Evolutionary conservation across 2,113 vertebrate genomes (phyloP).

Genomic region (Albula glossodonta): DNA sequence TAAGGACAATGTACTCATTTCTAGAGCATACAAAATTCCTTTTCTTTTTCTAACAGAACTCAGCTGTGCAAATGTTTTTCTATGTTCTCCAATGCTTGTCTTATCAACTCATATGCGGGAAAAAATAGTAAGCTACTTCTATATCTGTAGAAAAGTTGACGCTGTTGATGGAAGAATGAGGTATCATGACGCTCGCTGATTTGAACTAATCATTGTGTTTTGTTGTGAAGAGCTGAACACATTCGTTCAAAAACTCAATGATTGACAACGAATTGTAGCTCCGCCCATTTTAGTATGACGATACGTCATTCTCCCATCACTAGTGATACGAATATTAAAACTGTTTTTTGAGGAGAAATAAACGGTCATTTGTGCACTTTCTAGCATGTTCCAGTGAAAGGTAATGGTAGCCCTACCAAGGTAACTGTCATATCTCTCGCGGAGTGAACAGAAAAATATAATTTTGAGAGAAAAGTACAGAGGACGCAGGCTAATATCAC

Average conservation of each 20-base stretch:
- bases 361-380: constrained; percentile 20
- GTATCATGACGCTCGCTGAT: no score
- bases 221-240: no score
- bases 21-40: not conserved
- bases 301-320: no score
- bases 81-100: not conserved
- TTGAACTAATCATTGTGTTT: no score
- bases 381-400: not conserved
- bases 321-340: not conserved
- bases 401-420: constrained; percentile 10
- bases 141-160: constrained; percentile 18
- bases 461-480: not conserved
- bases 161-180: no score
- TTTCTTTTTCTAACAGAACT: constrained; percentile 9
- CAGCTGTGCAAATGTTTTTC: not conserved
- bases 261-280: no score
- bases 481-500: not conserved
- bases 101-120: not conserved
- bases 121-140: not conserved
- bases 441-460: not conserved
- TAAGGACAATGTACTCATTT: not conserved
- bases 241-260: no score
- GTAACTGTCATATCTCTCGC: constrained; percentile 16
- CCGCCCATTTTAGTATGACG: no score
- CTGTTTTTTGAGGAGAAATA: constrained; percentile 12